A percentile compares a stretch with the other conserved stretches of the same genome.
Conservation (phyloP, 2,888 invertebrate species). For the Melieria omissa region DNA sequence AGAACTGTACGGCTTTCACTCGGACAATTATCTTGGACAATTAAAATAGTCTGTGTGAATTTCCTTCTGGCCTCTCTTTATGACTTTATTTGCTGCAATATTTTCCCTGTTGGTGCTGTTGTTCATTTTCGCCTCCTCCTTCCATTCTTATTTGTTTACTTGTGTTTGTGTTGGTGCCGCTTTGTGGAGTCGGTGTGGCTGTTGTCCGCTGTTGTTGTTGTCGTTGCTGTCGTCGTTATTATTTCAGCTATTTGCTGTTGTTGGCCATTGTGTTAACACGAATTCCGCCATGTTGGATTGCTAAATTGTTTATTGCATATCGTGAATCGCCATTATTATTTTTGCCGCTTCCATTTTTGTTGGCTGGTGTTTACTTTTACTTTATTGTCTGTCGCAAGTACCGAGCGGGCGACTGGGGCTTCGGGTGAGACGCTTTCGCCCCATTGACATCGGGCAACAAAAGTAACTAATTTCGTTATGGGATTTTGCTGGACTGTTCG, state of each 20-base stretch:
- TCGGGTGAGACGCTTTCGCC: no score
- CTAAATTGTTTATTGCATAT: slow-evolving; percentile 38
- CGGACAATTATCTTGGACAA: slow-evolving; percentile 38
- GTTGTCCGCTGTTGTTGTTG: slow-evolving; percentile 12
- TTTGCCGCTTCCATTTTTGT: slow-evolving; percentile 6
- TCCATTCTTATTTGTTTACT: neutral
- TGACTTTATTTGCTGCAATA: slow-evolving; percentile 22
- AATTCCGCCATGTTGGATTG: slow-evolving; percentile 27
- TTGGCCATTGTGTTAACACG: slow-evolving; percentile 32
- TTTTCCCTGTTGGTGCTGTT: slow-evolving; percentile 1
- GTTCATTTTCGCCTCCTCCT: neutral
- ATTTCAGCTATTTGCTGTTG: neutral
- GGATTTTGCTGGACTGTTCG: no score
- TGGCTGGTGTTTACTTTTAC: neutral
- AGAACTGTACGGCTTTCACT: slow-evolving; percentile 18
- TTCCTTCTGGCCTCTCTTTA: slow-evolving; percentile 7
- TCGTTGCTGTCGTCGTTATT: slow-evolving; percentile 2
- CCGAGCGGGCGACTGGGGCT: no score
- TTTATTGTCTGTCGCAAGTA: neutral
- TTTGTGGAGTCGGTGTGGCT: neutral
- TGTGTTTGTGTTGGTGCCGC: neutral
- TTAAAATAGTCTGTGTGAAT: slow-evolving; percentile 38
- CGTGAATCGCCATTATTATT: slow-evolving; percentile 34
- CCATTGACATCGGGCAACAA: no score
- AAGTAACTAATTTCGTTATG: no score